Evolutionary conservation across 35 echinoderm and acorn worm species (phyloP).

Genomic region (Ophiothrix spiculata): DNA sequence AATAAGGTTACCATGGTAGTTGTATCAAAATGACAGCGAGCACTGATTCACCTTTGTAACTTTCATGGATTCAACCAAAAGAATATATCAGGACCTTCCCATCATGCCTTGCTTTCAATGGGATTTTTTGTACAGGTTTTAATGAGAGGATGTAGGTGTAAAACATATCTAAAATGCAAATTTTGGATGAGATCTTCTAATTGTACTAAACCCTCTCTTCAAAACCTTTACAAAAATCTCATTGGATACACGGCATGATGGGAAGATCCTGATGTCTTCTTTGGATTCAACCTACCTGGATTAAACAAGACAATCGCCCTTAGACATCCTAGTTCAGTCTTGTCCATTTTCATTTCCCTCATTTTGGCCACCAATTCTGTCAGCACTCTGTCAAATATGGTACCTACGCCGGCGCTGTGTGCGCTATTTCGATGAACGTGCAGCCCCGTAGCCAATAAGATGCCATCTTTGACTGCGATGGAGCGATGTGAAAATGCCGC

Average conservation of each 20-base stretch:
- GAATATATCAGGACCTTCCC: no score
- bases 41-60: not conserved
- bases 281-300: slow-evolving; percentile 78
- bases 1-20: no score
- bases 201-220: no score
- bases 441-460: slow-evolving; percentile 90
- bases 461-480: slow-evolving; percentile 94
- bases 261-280: no score
- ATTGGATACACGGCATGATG: no score
- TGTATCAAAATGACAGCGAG: no score
- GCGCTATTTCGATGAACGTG: slow-evolving; percentile 99
- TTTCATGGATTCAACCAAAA: slow-evolving; percentile 95
- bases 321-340: slow-evolving; percentile 95
- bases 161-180: no score
- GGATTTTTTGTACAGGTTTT: no score
- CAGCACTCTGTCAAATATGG: slow-evolving; percentile 94
- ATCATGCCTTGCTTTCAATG: no score
- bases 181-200: no score
- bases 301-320: slow-evolving; percentile 98
- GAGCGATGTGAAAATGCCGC: slow-evolving; percentile 99
- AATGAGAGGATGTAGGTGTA: no score
- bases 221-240: no score
- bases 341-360: slow-evolving; percentile 99
- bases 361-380: slow-evolving; percentile 98
- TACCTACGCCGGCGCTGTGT: slow-evolving; percentile 95